A percentile compares a stretch with the other conserved stretches of the same genome.
phyloP scores from a whole-genome alignment of 2,113 vertebrate species.

The Lynx canadensis region DNA sequence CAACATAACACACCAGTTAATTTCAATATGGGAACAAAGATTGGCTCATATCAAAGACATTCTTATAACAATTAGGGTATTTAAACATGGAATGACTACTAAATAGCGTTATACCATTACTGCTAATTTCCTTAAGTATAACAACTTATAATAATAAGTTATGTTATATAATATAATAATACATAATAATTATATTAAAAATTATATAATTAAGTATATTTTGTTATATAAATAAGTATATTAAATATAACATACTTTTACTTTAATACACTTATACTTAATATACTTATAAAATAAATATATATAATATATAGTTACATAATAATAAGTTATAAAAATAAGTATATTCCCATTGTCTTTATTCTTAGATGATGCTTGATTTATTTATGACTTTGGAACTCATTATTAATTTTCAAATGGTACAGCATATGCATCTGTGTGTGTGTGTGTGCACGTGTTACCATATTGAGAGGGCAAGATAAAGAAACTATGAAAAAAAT shows the following conservation, averaged over 20 bases:
- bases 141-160: background rate
- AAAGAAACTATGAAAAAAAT: background rate
- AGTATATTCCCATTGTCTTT: background rate
- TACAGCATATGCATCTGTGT: background rate
- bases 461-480: background rate
- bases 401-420: background rate
- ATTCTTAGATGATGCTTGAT: background rate
- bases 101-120: background rate
- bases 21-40: background rate
- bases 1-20: background rate
- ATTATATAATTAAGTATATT: background rate
- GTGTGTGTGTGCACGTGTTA: background rate
- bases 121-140: constrained; percentile 30
- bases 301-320: background rate
- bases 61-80: background rate
- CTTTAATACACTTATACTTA: background rate
- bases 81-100: background rate
- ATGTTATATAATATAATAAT: background rate
- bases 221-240: background rate
- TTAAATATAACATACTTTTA: background rate
- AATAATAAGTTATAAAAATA: background rate
- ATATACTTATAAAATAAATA: background rate
- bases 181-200: background rate
- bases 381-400: background rate
- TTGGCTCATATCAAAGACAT: background rate